Percentiles rank a stretch among this genome's conserved stretches.
These are phyloP conservation scores for Lepidocyrtinus sp. DNA, from an alignment of 2,888 invertebrate genomes.

Conservation along the genomic window DNA sequence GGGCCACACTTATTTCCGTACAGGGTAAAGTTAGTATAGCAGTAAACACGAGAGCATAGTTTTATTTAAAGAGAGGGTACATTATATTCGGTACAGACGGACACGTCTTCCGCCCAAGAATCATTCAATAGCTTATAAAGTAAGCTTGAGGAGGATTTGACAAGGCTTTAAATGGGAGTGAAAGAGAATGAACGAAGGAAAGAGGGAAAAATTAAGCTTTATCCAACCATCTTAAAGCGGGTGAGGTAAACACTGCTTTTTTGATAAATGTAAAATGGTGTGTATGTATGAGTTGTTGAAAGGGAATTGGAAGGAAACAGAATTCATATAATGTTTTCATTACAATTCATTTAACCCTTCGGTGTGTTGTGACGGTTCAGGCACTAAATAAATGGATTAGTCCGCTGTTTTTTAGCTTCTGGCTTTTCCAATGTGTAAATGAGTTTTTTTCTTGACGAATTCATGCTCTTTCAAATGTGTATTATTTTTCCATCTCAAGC, in stretches of 20 bases:
- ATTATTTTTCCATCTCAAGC: not conserved
- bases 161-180: slow-evolving; percentile 20
- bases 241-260: slow-evolving; percentile 52
- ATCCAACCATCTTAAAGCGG: slow-evolving; percentile 22
- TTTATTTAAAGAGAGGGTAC: not conserved
- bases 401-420: slow-evolving; percentile 32
- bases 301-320: slow-evolving; percentile 53
- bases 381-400: slow-evolving; percentile 38
- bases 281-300: slow-evolving; percentile 54
- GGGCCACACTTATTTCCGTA: slow-evolving; percentile 13
- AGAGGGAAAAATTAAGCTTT: slow-evolving; percentile 27
- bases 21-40: not conserved
- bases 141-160: slow-evolving; percentile 37
- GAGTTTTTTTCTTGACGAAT: slow-evolving; percentile 27
- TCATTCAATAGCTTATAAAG: slow-evolving; percentile 54
- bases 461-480: slow-evolving; percentile 1
- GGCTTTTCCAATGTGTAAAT: slow-evolving; percentile 44
- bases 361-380: slow-evolving; percentile 47
- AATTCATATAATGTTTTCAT: slow-evolving; percentile 57
- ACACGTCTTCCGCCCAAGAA: slow-evolving; percentile 52
- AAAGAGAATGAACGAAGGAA: slow-evolving; percentile 1
- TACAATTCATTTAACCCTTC: slow-evolving; percentile 55
- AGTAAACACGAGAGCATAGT: not conserved
- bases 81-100: slow-evolving; percentile 15
- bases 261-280: slow-evolving; percentile 51